Evolutionary conservation across 2,113 vertebrate genomes (phyloP).

Genomic region (Oreochromis niloticus): DNA sequence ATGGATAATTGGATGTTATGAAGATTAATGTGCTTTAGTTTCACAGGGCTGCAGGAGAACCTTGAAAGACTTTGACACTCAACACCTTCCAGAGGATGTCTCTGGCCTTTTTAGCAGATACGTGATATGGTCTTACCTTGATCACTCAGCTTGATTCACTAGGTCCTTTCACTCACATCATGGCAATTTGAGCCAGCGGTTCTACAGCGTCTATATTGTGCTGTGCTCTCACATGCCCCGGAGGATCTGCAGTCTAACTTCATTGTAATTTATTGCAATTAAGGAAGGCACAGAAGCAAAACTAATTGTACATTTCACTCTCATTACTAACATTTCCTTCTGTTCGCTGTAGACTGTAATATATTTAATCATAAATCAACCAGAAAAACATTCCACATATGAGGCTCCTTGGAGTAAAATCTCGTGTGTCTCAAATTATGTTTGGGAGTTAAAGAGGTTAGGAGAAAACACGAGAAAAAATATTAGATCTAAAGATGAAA

Average conservation of each 20-base stretch:
- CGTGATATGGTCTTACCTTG: neutral
- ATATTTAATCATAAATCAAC: neutral
- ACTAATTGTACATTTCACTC: conserved; percentile 2
- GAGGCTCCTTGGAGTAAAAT: neutral
- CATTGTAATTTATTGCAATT: conserved; percentile 1
- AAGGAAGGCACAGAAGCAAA: neutral
- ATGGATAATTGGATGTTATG: conserved; percentile 50
- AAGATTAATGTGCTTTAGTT: conserved; percentile 51
- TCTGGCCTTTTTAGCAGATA: neutral
- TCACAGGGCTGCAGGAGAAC: neutral
- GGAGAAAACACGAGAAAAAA: neutral
- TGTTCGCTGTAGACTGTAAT: neutral
- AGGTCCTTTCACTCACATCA: neutral
- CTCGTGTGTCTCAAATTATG: neutral
- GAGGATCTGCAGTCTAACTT: neutral
- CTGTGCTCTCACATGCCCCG: neutral
- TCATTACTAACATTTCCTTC: neutral
- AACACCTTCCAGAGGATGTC: neutral
- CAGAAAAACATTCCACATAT: neutral
- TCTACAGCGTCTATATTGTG: neutral
- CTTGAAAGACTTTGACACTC: neutral
- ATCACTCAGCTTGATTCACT: neutral
- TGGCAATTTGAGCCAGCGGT: neutral
- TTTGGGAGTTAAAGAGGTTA: neutral
- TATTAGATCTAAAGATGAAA: neutral